A percentile compares a stretch with the other conserved stretches of the same genome.
Conservation (phyloP, 2,797 vertebrate species). For the Melanotaenia parkinsoni region DNA sequence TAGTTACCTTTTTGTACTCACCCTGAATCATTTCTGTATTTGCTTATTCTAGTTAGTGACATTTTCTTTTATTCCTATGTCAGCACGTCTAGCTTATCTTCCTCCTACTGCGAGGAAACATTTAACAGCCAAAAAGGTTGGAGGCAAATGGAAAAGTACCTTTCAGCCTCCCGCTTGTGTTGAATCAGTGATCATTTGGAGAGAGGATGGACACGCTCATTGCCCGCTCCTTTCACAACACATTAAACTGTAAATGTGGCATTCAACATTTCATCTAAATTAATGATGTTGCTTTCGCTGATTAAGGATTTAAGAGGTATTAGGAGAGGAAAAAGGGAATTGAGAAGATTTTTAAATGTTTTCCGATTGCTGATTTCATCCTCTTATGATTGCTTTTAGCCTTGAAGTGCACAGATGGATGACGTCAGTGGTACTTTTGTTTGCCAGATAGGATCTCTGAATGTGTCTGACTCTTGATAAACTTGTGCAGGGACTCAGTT, state of each 20-base stretch:
- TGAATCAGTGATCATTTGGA: constrained; percentile 35
- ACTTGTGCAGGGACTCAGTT: neutral
- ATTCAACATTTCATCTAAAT: constrained; percentile 65
- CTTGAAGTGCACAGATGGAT: constrained; percentile 13
- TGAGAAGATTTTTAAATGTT: constrained; percentile 46
- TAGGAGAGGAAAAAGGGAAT: constrained; percentile 55
- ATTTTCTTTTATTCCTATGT: constrained; percentile 57
- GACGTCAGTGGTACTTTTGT: neutral
- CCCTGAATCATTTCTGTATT: constrained; percentile 40
- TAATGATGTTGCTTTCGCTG: constrained; percentile 57
- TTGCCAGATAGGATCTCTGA: neutral
- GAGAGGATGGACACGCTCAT: constrained; percentile 40
- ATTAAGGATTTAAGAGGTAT: constrained; percentile 63
- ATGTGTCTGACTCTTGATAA: neutral
- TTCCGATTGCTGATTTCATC: constrained; percentile 41
- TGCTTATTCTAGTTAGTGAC: constrained; percentile 53
- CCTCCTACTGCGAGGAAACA: constrained; percentile 30
- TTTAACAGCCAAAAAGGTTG: constrained; percentile 35
- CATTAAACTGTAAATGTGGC: constrained; percentile 70
- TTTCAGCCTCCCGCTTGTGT: constrained; percentile 51
- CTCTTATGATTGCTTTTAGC: constrained; percentile 13
- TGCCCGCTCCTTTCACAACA: constrained; percentile 45
- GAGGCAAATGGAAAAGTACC: constrained; percentile 49
- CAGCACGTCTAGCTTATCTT: constrained; percentile 31
- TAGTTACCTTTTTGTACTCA: neutral